These are phyloP conservation scores for Sphaeridia pumilis DNA, from an alignment of 2,888 invertebrate species.

Conservation along the genomic window DNA sequence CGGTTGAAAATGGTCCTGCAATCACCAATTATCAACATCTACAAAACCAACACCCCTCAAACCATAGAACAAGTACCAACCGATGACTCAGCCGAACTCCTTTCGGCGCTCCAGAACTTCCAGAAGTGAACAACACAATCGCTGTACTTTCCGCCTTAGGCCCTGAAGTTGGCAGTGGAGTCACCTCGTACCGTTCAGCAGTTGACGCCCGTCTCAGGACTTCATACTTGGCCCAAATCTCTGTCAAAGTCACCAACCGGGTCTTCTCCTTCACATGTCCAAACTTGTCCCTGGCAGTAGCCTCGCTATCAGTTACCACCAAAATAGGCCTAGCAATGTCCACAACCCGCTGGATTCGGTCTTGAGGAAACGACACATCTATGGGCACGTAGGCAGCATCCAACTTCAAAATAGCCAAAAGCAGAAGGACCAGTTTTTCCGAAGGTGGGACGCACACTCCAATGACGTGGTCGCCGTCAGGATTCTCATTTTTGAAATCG, in stretches of 20 bases:
- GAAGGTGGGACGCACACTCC: slow-evolving; percentile 36
- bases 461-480: slow-evolving; percentile 15
- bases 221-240: background rate
- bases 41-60: background rate
- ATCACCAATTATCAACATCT: background rate
- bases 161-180: background rate
- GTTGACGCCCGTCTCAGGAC: background rate
- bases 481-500: slow-evolving; percentile 9
- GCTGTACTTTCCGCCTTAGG: slow-evolving; percentile 45
- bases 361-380: slow-evolving; percentile 58
- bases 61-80: background rate
- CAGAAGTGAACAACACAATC: slow-evolving; percentile 71
- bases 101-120: slow-evolving; percentile 32
- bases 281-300: slow-evolving; percentile 40
- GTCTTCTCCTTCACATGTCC: slow-evolving; percentile 19
- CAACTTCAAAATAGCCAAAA: slow-evolving; percentile 65
- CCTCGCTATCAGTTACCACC: slow-evolving; percentile 51
- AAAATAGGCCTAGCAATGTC: slow-evolving; percentile 55
- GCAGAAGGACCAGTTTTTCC: slow-evolving; percentile 52
- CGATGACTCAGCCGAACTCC: slow-evolving; percentile 64
- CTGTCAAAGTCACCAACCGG: slow-evolving; percentile 15
- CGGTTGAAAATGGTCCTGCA: slow-evolving; percentile 60
- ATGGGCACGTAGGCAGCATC: slow-evolving; percentile 75
- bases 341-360: slow-evolving; percentile 62
- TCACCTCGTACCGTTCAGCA: background rate